Base-by-base conservation (phyloP, 2,797 vertebrate genomes). In the Buceros bicornis region DNA sequence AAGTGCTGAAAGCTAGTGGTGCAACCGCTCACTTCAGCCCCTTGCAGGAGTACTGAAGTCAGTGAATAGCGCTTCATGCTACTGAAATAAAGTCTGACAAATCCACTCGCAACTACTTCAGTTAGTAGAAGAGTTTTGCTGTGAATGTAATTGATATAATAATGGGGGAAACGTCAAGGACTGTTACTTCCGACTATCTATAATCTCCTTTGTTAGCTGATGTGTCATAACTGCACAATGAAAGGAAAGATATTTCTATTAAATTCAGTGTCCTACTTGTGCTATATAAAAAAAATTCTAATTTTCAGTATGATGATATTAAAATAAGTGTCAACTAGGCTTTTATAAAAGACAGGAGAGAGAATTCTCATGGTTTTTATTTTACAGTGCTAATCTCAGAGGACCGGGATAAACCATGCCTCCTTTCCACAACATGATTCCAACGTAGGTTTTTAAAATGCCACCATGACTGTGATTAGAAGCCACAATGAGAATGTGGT, bases 151-250 rank as follows among this genome's bases (percentile, higher is more conserved):
- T 20, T 67, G 35, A 77, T 83, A 87, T 85, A 87, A 89, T 42
- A 87, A 74, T 12, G 20, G 54, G 25, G 10, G 42, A 92, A 92
- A 89, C 83, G 67, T 87, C 88, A 96, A 90, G 33, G 62, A 89
- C 78, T 40, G 10, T 87, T 85, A 54, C 53, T 70, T 85, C 37
- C 25, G 73, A 60, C 47, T 89, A 85, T 28, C 53, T 80, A 45
- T 53, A 73, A 64, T 74, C 20, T 61, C 17, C 37, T 76, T 70
- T 82, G 64, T 91, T 85, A 81, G 72, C 42, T 77, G 79, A 73
- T 19, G 19, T 83, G 81, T 70, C 79, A 96, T 64, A 92, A 92
- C 72, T 65, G 24, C 69, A 91, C 37, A 69, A 72, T 48, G 35
- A 61, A 87, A 91, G 90, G 69, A 88, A 53, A 58, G 54, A 29